Evolutionary conservation across 2,888 invertebrate species (phyloP).

Genomic region (Selenia dentaria): DNA sequence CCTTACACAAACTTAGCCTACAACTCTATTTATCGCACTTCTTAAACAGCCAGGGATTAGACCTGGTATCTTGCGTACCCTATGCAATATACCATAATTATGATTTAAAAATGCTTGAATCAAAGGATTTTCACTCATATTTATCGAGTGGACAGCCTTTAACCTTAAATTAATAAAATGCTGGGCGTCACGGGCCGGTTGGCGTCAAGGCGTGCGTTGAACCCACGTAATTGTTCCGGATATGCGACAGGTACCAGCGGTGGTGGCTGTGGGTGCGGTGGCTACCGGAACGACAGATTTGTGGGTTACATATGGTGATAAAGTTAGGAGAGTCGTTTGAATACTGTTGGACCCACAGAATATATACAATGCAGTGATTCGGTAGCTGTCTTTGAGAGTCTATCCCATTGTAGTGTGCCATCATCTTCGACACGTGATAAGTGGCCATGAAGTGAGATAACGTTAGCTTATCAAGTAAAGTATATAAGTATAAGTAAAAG

Average conservation of each 20-base stretch:
- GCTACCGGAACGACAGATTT: constrained; percentile 30
- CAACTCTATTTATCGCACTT: no score
- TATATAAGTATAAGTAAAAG: no score
- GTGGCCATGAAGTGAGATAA: no score
- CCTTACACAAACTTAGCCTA: no score
- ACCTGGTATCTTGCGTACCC: neutral
- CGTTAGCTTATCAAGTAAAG: no score
- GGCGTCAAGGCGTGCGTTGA: constrained; percentile 55
- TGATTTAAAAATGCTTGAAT: neutral
- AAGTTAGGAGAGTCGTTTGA: no score
- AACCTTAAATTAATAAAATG: constrained; percentile 44
- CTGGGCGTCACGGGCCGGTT: constrained; percentile 61
- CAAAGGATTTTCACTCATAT: neutral
- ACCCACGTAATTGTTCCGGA: constrained; percentile 68
- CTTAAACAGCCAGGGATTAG: no score
- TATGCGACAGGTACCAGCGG: constrained; percentile 58
- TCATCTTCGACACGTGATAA: no score
- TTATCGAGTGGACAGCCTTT: constrained; percentile 21
- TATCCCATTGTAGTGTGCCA: no score
- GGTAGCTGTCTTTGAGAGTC: no score
- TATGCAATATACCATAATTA: neutral
- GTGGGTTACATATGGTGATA: constrained; percentile 5
- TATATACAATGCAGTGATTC: no score
- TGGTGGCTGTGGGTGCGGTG: constrained; percentile 28
- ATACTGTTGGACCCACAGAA: no score